These are phyloP conservation scores for Zosterops japonicus DNA, from an alignment of 2,113 vertebrate genomes.

Conservation along the genomic window DNA sequence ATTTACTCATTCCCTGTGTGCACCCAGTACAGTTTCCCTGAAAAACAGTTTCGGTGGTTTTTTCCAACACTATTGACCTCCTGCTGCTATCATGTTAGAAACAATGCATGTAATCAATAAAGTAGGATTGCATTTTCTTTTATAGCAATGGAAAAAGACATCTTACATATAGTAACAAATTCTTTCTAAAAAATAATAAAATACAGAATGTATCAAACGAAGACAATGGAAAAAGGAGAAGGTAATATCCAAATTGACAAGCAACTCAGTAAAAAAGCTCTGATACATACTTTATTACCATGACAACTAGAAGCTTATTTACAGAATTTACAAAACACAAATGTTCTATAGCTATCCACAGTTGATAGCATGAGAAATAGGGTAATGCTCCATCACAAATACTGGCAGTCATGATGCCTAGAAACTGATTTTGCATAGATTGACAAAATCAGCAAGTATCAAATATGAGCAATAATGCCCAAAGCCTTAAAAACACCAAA, in stretches of 20 bases:
- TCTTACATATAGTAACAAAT: constrained; percentile 43
- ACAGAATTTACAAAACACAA: constrained; percentile 66
- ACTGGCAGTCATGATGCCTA: constrained; percentile 38
- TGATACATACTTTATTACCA: constrained; percentile 64
- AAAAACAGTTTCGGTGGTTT: not conserved
- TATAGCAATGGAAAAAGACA: constrained; percentile 28
- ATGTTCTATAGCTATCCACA: constrained; percentile 59
- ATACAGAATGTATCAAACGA: constrained; percentile 43
- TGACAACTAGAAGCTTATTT: constrained; percentile 68
- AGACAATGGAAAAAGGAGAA: constrained; percentile 24
- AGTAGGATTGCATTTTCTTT: constrained; percentile 43
- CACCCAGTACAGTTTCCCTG: constrained; percentile 22
- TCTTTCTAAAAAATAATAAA: constrained; percentile 16
- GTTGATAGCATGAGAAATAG: constrained; percentile 32
- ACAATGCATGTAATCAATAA: constrained; percentile 21
- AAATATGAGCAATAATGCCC: not conserved
- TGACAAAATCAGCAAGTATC: constrained; percentile 13
- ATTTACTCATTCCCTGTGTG: not conserved
- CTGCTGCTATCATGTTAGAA: not conserved
- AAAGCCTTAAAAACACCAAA: constrained; percentile 48
- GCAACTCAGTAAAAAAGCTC: constrained; percentile 65
- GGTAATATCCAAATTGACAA: constrained; percentile 62
- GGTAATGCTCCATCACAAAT: constrained; percentile 55
- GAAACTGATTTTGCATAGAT: not conserved
- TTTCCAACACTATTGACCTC: not conserved